These are phyloP conservation scores for Sogatella furcifera DNA, from an alignment of 1,140 invertebrate species.

Conservation along the genomic window DNA sequence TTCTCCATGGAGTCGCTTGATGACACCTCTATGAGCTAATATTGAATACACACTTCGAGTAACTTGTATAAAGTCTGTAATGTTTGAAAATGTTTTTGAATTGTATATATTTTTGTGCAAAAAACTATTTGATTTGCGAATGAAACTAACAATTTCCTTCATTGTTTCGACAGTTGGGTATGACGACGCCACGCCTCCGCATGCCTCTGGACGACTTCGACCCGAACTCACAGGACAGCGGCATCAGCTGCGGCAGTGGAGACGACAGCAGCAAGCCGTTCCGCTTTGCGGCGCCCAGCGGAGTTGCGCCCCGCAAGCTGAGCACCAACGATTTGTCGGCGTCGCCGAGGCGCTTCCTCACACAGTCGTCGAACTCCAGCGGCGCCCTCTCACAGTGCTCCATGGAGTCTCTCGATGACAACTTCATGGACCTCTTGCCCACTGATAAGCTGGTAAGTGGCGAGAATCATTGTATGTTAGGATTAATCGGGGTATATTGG, in stretches of 20 bases:
- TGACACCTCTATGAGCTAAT: too few species aligned
- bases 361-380: not conserved
- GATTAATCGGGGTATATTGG: too few species aligned
- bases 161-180: too few species aligned
- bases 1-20: too few species aligned
- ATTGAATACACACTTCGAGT: too few species aligned
- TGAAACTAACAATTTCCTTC: too few species aligned
- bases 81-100: too few species aligned
- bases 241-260: conserved; percentile 40
- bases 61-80: too few species aligned
- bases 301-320: conserved; percentile 37
- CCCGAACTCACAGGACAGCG: conserved; percentile 46
- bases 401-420: conserved; percentile 50
- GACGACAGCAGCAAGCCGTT: conserved; percentile 33
- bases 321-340: conserved; percentile 33
- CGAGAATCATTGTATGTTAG: too few species aligned
- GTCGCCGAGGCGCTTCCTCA: conserved; percentile 21
- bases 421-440: conserved; percentile 50
- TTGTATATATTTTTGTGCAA: too few species aligned
- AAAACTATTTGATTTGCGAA: too few species aligned
- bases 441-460: conserved; percentile 6
- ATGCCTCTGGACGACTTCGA: conserved; percentile 31
- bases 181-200: conserved; percentile 2
- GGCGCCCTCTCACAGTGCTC: conserved; percentile 37
- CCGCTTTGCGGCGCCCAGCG: conserved; percentile 40